Evolutionary conservation across 1,140 invertebrate genomes (phyloP), one percentile per base, ranked within the genome.

Genomic region (Pteromalus puparum): DNA sequence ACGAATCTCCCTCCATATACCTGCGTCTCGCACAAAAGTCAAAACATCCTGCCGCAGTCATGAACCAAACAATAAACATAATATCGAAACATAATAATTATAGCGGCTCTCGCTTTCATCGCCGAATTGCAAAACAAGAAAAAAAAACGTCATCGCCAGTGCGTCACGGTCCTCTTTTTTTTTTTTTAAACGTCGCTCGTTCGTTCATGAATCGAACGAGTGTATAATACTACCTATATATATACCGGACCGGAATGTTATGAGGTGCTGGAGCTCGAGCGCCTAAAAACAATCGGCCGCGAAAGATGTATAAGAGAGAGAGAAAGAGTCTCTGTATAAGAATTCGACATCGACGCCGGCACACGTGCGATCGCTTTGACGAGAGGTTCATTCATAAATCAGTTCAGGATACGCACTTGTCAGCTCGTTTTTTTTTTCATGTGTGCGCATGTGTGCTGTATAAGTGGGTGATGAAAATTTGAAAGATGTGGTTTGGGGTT

Each of bases 211-310:
- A 74, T 74, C 80, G 73, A 74, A 38, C 34, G 12, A 72, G 42
- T 30, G n/a, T 28, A 18, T 21, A 34, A n/a, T n/a, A n/a, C n/a
- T 28, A 68, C 18, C 6, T 24, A 18, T 15, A 28, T 21, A 28
- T 34, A 48, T 10, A 68, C 10, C 18, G 38, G 38, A 12, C 38
- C 68, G 26, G 26, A 42, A 61, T 75, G 28, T 82, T 61, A 61
- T 75, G 30, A 81, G 70, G 26, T 65, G 38, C 48, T 15, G 2
- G 38, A 48, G 46, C 34, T 18, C 24, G 38, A 72, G 68, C n/a
- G 21, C 68, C 72, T 74, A 61, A 75, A 73, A 81, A 82, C 81
- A 82, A 75, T 82, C 30, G n/a, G n/a, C n/a, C n/a, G n/a, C n/a
- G 68, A 67, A 7, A 48, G 48, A 0, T n/a, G 15, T 42, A 53